A percentile compares a stretch with the other conserved stretches of the same genome.
Evolutionary conservation across 2,113 vertebrate genomes (phyloP).

Genomic region (Climacteris rufus): DNA sequence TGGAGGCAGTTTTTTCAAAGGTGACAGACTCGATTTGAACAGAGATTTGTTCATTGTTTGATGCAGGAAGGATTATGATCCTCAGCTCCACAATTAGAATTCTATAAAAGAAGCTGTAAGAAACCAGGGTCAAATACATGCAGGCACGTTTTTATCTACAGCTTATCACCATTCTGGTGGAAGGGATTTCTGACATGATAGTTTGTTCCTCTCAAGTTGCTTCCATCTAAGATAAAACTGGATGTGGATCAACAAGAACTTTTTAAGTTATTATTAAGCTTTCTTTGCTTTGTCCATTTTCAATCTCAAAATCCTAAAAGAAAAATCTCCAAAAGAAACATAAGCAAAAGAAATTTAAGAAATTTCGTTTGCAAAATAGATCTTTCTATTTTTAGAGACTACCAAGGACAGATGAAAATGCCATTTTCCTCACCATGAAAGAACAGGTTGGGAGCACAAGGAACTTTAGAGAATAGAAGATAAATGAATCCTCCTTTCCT

Average conservation of each 20-base stretch:
- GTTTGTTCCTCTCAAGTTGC: background rate
- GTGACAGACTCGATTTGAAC: background rate
- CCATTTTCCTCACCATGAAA: background rate
- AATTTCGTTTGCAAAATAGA: background rate
- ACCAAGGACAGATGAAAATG: background rate
- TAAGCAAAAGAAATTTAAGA: background rate
- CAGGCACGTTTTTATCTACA: background rate
- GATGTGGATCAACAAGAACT: background rate
- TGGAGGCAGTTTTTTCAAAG: background rate
- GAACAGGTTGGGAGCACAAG: background rate
- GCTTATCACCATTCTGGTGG: background rate
- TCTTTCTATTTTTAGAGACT: background rate
- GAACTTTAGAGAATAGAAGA: background rate
- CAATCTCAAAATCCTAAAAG: background rate
- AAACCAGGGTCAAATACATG: background rate
- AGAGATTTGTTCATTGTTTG: background rate
- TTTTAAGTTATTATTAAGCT: background rate
- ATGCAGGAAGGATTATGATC: conserved; percentile 42
- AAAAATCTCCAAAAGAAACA: background rate
- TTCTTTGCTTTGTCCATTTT: background rate
- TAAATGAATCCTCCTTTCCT: background rate
- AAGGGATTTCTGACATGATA: background rate
- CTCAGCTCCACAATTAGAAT: conserved; percentile 4
- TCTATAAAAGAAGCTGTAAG: background rate
- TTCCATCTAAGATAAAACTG: background rate